These are phyloP conservation scores for Amniataba percoides DNA, from an alignment of 2,797 vertebrate genomes.

Conservation along the genomic window DNA sequence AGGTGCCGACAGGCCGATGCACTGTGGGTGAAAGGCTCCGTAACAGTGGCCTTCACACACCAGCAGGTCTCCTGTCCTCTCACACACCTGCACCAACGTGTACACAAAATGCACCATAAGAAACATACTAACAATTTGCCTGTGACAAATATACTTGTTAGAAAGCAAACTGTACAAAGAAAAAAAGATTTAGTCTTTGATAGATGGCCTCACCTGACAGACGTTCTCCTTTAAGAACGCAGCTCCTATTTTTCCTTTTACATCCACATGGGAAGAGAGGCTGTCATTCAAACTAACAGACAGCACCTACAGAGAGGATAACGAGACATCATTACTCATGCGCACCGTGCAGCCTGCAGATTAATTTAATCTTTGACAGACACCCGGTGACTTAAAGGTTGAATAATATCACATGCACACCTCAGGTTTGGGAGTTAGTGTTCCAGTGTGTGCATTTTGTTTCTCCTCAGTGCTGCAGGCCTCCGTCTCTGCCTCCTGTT, in stretches of 20 bases:
- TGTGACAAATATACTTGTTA: background rate
- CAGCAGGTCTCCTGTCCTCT: constrained; percentile 94
- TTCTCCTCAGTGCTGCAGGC: constrained; percentile 61
- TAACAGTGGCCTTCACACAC: constrained; percentile 97
- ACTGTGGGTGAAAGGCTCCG: constrained; percentile 96
- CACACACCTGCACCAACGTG: constrained; percentile 89
- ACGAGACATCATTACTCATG: background rate
- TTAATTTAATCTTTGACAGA: background rate
- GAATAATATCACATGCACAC: constrained; percentile 40
- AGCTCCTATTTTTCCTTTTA: constrained; percentile 89
- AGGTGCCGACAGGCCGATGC: constrained; percentile 91
- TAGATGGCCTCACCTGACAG: constrained; percentile 90
- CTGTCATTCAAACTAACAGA: constrained; percentile 66
- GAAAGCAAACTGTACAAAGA: background rate
- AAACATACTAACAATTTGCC: background rate
- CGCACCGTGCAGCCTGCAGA: background rate
- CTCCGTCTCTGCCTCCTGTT: constrained; percentile 61
- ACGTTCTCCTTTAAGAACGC: constrained; percentile 96
- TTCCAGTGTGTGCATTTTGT: constrained; percentile 62
- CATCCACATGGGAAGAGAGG: constrained; percentile 73
- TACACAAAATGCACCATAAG: constrained; percentile 6
- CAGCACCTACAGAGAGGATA: constrained; percentile 60
- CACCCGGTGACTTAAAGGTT: background rate
- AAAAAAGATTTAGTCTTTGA: background rate
- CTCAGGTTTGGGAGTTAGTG: constrained; percentile 73